These are phyloP conservation scores for Semnornis frantzii DNA, from an alignment of 2,113 vertebrate genomes.

Conservation along the genomic window DNA sequence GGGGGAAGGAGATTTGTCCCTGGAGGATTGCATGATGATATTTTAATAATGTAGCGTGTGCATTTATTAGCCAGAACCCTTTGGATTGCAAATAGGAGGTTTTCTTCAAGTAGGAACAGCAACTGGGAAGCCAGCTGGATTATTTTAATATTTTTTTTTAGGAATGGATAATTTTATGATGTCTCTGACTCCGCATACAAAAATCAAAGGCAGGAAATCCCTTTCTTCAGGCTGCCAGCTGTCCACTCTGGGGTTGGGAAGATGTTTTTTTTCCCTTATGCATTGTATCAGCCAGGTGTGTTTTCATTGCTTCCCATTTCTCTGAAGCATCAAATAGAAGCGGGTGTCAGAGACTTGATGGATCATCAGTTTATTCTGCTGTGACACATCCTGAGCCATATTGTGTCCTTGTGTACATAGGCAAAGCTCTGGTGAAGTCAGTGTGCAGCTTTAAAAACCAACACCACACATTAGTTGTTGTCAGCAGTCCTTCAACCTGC, in stretches of 20 bases:
- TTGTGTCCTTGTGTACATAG: neutral
- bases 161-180: neutral
- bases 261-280: neutral
- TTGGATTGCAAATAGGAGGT: neutral
- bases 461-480: neutral
- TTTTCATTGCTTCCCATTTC: neutral
- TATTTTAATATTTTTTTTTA: neutral
- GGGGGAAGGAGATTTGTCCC: fast-evolving
- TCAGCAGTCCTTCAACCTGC: neutral
- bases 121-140: neutral
- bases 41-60: neutral
- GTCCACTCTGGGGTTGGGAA: neutral
- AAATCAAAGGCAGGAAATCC: conserved; percentile 15
- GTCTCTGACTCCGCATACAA: neutral
- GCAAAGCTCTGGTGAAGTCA: neutral
- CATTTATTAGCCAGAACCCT: neutral
- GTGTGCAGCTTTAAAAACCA: neutral
- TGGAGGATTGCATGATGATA: neutral
- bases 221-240: conserved; percentile 2
- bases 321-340: neutral
- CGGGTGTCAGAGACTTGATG: neutral
- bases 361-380: neutral
- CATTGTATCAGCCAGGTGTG: neutral
- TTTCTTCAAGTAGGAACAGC: neutral
- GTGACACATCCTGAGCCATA: neutral